Evolutionary conservation across 2,888 invertebrate genomes (phyloP).

Genomic region (Eledona agricola): DNA sequence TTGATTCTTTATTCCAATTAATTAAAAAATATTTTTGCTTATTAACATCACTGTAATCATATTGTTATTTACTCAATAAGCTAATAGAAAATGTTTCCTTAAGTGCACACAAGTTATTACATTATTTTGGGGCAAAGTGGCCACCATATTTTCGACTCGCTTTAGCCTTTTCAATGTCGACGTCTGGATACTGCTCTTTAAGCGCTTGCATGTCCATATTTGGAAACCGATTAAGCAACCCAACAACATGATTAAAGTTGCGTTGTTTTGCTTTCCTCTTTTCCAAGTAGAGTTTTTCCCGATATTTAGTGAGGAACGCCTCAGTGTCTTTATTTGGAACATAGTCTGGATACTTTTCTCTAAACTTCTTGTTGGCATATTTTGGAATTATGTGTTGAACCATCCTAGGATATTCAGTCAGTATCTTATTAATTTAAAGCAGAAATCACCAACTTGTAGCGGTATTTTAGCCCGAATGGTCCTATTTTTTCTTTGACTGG

Average conservation of each 20-base stretch:
- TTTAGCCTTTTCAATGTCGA: slow-evolving; percentile 75
- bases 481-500: slow-evolving; percentile 69
- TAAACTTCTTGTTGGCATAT: slow-evolving; percentile 73
- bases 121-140: slow-evolving; percentile 49
- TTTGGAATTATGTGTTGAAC: slow-evolving; percentile 74
- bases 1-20: slow-evolving; percentile 8
- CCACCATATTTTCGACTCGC: slow-evolving; percentile 64
- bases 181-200: slow-evolving; percentile 77
- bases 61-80: neutral
- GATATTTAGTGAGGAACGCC: slow-evolving; percentile 70
- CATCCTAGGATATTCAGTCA: slow-evolving; percentile 56
- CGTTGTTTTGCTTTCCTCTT: slow-evolving; percentile 64
- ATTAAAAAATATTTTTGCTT: neutral
- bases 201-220: slow-evolving; percentile 76
- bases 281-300: slow-evolving; percentile 71
- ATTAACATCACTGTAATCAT: neutral
- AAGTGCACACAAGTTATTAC: slow-evolving; percentile 6
- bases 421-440: slow-evolving; percentile 16
- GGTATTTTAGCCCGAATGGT: slow-evolving; percentile 69
- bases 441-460: slow-evolving; percentile 60
- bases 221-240: slow-evolving; percentile 78
- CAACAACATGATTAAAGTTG: slow-evolving; percentile 73
- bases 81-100: neutral
- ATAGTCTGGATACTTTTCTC: slow-evolving; percentile 66
- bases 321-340: slow-evolving; percentile 69